phyloP scores from a whole-genome alignment of 2,113 vertebrate species.

The Anthoscopus minutus region DNA sequence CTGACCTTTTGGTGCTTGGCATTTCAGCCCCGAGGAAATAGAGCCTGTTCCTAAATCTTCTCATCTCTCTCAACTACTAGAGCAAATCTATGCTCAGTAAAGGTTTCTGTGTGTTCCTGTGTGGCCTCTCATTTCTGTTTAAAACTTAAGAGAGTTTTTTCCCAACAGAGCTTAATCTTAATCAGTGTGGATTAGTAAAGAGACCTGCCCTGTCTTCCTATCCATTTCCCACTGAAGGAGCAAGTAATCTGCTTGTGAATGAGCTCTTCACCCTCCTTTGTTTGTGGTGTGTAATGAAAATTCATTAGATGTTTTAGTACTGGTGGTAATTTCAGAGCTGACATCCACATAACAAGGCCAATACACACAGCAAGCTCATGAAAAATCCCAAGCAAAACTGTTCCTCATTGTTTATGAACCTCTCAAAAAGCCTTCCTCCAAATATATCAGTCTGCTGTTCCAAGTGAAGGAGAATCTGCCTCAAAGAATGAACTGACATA shows the following conservation, averaged over 20 bases:
- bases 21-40: not conserved
- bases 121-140: not conserved
- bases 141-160: not conserved
- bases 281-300: not conserved
- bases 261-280: not conserved
- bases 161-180: not conserved
- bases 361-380: not conserved
- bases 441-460: not conserved
- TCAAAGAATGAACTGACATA: not conserved
- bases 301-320: not conserved
- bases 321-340: not conserved
- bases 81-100: not conserved
- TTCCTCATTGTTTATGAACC: not conserved
- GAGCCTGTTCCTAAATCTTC: not conserved
- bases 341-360: not conserved
- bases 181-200: not conserved
- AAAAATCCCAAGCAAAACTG: not conserved
- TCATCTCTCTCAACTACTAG: not conserved
- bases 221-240: not conserved
- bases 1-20: not conserved
- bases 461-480: not conserved
- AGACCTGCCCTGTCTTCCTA: not conserved
- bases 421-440: not conserved
- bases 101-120: not conserved
- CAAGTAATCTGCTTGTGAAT: not conserved